A percentile compares a stretch with the other conserved stretches of the same genome.
These are phyloP conservation scores for Fragariocoptes setiger DNA, from an alignment of 1,140 invertebrate genomes.

Conservation along the genomic window DNA sequence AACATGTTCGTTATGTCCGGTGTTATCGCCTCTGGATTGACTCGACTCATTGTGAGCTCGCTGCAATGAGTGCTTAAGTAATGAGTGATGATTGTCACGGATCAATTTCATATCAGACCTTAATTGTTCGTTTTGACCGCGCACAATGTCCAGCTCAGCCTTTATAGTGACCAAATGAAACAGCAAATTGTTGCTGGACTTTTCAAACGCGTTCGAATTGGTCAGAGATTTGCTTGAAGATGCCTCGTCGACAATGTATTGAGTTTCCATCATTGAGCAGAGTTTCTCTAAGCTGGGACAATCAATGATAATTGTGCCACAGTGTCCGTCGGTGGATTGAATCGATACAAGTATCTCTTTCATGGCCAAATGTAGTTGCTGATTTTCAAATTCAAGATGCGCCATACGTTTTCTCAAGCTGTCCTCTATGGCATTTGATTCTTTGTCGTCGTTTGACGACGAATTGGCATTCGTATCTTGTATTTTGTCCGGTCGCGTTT, in stretches of 20 bases:
- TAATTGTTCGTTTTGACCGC: conserved; percentile 10
- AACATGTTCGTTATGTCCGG: neutral
- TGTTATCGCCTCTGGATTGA: neutral
- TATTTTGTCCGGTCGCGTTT: neutral
- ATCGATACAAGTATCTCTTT: conserved; percentile 9
- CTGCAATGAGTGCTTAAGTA: neutral
- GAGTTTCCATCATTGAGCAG: conserved; percentile 6
- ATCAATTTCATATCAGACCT: conserved; percentile 6
- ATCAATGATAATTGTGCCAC: conserved; percentile 8
- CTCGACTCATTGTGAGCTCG: neutral
- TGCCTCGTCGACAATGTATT: conserved; percentile 1
- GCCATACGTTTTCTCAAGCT: conserved; percentile 2
- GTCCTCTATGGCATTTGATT: neutral
- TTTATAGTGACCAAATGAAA: conserved; percentile 7
- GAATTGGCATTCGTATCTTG: neutral
- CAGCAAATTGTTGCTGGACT: neutral
- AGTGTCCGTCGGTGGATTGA: conserved; percentile 1
- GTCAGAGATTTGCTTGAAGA: neutral
- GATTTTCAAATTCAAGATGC: conserved; percentile 7
- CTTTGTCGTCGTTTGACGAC: neutral
- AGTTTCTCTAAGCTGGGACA: conserved; percentile 10
- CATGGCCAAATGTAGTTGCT: conserved; percentile 9
- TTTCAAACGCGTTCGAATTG: neutral
- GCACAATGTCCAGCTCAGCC: conserved; percentile 9
- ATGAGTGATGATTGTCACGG: conserved; percentile 1